phyloP scores from a whole-genome alignment of 2,113 vertebrate species.

The Alethe diademata region DNA sequence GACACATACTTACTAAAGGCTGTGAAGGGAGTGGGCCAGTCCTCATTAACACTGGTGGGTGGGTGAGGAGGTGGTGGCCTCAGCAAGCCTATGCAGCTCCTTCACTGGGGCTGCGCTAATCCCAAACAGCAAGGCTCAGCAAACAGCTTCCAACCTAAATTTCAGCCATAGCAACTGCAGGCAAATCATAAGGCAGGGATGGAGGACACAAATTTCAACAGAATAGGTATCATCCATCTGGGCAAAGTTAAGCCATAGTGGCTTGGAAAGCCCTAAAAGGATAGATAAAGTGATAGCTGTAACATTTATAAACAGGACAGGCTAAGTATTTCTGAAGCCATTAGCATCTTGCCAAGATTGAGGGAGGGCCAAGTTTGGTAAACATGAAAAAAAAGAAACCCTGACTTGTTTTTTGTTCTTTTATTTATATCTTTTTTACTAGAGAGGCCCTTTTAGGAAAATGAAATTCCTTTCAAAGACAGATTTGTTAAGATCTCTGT shows the following conservation, averaged over 20 bases:
- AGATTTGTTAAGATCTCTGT: not conserved
- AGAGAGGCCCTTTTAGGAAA: not conserved
- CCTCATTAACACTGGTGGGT: rapidly evolving
- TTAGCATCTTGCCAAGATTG: not conserved
- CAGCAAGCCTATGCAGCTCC: rapidly evolving
- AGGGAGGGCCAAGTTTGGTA: not conserved
- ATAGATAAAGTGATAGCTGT: not conserved
- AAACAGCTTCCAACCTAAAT: not conserved
- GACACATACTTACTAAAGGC: not conserved
- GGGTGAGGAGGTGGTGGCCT: not conserved
- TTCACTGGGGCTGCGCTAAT: rapidly evolving
- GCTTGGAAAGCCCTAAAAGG: not conserved
- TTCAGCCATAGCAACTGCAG: not conserved
- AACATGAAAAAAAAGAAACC: not conserved
- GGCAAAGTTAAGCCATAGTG: not conserved
- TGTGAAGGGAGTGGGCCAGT: rapidly evolving
- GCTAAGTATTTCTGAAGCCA: not conserved
- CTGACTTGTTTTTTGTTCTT: not conserved
- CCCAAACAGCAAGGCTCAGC: not conserved
- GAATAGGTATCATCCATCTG: not conserved
- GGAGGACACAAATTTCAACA: not conserved
- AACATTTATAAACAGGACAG: not conserved
- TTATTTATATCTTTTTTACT: not conserved
- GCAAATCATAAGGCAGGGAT: not conserved
- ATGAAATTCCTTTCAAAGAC: not conserved